phyloP scores from a whole-genome alignment of 2,797 vertebrate genomes.

The Psittacula echo region DNA sequence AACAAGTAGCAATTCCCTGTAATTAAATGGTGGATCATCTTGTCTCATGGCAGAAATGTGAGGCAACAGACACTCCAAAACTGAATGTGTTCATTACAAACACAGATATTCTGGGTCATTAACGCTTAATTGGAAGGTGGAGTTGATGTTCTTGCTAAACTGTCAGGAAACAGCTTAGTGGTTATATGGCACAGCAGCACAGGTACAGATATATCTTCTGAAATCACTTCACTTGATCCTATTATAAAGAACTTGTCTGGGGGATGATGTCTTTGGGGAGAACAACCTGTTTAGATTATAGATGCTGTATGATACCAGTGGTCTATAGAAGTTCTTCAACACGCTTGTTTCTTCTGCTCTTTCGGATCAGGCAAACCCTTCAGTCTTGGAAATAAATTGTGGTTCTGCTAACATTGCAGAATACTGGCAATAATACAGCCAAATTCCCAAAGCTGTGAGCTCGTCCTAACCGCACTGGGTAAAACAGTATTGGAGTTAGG shows the following conservation, averaged over 20 bases:
- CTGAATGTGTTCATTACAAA: background rate
- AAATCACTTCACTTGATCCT: fast-evolving
- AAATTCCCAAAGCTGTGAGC: background rate
- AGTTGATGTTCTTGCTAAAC: background rate
- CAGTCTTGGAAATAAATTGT: background rate
- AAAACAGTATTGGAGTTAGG: fast-evolving
- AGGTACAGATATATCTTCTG: background rate
- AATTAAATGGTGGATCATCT: background rate
- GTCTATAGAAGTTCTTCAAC: background rate
- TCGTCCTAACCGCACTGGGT: fast-evolving
- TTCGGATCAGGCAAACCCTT: background rate
- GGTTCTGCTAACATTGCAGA: background rate
- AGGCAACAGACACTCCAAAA: background rate
- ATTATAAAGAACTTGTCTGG: background rate
- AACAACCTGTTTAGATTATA: fast-evolving
- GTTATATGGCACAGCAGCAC: background rate
- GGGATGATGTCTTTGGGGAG: background rate
- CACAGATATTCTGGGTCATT: background rate
- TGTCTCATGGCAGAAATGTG: background rate
- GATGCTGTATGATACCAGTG: fast-evolving
- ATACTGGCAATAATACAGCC: background rate
- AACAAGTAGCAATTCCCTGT: background rate
- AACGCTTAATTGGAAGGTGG: background rate
- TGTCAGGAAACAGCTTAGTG: background rate
- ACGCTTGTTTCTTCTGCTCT: background rate